Conservation (phyloP, 2,888 invertebrate genomes). For the Nomada hirtipes region DNA sequence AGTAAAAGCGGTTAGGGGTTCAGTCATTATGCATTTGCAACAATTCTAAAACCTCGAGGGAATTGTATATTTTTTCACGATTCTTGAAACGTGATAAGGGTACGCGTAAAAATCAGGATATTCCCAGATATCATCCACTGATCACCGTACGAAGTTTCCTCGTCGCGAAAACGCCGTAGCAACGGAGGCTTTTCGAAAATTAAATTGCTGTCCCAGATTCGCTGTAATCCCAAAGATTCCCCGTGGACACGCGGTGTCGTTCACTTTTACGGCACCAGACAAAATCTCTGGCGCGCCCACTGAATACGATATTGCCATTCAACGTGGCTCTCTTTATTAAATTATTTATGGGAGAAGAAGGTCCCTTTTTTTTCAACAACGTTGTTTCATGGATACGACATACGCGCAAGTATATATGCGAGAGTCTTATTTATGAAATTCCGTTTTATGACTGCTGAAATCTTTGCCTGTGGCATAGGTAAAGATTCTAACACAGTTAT, state of each 20-base stretch:
- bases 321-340: neutral
- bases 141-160: neutral
- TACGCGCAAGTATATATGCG: no score
- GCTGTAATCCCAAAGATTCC: slow-evolving; percentile 10
- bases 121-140: neutral
- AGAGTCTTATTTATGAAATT: neutral
- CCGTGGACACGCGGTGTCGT: slow-evolving; percentile 3
- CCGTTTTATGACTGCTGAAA: neutral
- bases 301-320: neutral
- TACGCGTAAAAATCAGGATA: neutral
- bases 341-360: neutral
- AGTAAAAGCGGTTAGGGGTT: no score
- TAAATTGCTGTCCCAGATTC: slow-evolving; percentile 48
- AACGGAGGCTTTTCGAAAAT: slow-evolving; percentile 39
- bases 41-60: no score
- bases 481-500: no score
- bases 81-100: no score
- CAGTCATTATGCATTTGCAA: no score
- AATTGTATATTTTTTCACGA: no score
- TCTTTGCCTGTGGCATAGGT: no score
- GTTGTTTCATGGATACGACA: no score
- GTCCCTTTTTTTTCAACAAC: neutral
- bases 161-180: neutral
- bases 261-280: slow-evolving; percentile 3
- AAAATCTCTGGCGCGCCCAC: neutral